Evolutionary conservation across 2,888 invertebrate genomes (phyloP).

Genomic region (Hipparchia sbordonii): DNA sequence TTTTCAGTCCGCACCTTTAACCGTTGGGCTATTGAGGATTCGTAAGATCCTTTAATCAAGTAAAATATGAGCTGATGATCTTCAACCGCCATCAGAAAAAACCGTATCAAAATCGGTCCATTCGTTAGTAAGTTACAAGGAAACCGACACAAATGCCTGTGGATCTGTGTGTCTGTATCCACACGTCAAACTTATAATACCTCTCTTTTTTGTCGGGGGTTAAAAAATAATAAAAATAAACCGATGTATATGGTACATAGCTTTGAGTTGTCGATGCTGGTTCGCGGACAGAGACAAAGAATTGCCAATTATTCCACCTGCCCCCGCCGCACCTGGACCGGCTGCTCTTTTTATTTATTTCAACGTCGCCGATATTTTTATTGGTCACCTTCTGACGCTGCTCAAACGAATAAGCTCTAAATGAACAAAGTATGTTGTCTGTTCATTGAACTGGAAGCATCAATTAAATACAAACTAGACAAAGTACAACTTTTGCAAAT

Average conservation of each 20-base stretch:
- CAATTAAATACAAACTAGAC: slow-evolving; percentile 1
- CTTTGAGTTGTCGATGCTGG: slow-evolving; percentile 48
- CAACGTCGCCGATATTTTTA: slow-evolving; percentile 79
- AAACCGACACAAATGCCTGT: too few relatives aligned
- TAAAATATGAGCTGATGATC: too few relatives aligned
- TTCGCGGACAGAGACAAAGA: slow-evolving; percentile 73
- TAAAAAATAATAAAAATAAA: slow-evolving; percentile 49
- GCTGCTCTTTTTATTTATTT: slow-evolving; percentile 81
- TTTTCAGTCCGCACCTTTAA: too few relatives aligned
- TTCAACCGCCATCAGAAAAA: not conserved
- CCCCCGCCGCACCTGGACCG: slow-evolving; percentile 77
- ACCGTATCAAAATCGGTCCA: too few relatives aligned
- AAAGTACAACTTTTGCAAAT: not conserved
- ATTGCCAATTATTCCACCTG: slow-evolving; percentile 83
- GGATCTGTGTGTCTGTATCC: too few relatives aligned
- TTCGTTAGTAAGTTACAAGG: not conserved
- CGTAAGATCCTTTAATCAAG: too few relatives aligned
- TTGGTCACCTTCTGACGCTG: slow-evolving; percentile 71
- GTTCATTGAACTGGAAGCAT: slow-evolving; percentile 27
- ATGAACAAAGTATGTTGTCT: slow-evolving; percentile 38
- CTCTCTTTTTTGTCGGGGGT: too few relatives aligned
- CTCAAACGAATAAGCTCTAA: slow-evolving; percentile 54
- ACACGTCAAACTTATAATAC: too few relatives aligned
- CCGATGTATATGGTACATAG: slow-evolving; percentile 62
- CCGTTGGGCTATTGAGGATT: too few relatives aligned